Conservation (phyloP, 2,113 vertebrate species). For the Sceloporus undulatus region DNA sequence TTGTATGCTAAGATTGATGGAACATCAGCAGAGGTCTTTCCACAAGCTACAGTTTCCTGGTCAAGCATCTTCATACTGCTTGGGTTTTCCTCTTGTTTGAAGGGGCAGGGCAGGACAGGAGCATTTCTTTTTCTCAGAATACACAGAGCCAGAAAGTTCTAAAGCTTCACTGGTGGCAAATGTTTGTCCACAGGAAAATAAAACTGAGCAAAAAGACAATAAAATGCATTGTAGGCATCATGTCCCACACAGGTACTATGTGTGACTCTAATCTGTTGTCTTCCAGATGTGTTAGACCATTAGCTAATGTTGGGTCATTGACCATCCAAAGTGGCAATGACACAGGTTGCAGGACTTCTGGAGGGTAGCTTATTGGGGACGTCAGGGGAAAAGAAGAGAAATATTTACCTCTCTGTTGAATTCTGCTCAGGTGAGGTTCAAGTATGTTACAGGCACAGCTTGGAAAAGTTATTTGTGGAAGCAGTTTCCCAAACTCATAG, state of each 20-base stretch:
- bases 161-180: too few relatives aligned
- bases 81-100: not conserved
- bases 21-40: not conserved
- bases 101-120: not conserved
- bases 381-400: too few relatives aligned
- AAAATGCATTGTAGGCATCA: not conserved
- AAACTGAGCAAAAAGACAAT: not conserved
- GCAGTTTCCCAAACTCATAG: too few relatives aligned
- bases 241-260: not conserved
- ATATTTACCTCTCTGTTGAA: not conserved
- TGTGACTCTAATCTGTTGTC: too few relatives aligned
- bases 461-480: too few relatives aligned
- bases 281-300: too few relatives aligned
- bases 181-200: too few relatives aligned
- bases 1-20: not conserved
- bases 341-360: too few relatives aligned
- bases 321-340: too few relatives aligned
- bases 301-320: too few relatives aligned
- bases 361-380: too few relatives aligned
- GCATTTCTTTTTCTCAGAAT: not conserved
- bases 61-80: not conserved
- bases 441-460: not conserved
- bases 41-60: not conserved
- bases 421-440: not conserved
- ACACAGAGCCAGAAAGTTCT: not conserved